Evolutionary conservation across 2,113 vertebrate genomes (phyloP).

Genomic region (Neomonachus schauinslandi): DNA sequence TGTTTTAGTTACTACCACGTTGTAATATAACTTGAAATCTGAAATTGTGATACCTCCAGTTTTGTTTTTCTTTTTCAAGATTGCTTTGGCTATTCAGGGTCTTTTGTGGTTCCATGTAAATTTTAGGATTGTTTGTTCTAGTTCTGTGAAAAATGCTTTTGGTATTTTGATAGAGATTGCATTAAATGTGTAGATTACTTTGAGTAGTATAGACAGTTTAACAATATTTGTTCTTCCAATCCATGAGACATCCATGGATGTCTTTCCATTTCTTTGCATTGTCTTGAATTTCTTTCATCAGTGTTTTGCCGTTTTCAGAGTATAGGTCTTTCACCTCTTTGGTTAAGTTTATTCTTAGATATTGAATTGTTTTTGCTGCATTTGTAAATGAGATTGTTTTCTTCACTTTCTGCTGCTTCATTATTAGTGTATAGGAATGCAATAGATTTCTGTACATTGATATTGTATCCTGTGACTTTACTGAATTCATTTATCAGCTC

Average conservation of each 20-base stretch:
- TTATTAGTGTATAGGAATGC: background rate
- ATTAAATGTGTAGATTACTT: background rate
- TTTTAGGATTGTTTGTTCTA: background rate
- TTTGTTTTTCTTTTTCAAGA: background rate
- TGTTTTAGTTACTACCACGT: background rate
- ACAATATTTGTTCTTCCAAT: background rate
- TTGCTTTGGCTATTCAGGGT: background rate
- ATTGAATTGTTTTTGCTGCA: background rate
- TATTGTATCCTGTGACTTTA: too few relatives aligned
- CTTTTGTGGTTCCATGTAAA: background rate
- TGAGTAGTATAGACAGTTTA: background rate
- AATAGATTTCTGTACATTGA: background rate
- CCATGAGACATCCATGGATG: background rate
- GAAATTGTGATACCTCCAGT: background rate
- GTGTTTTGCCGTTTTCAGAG: background rate
- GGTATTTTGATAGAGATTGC: background rate
- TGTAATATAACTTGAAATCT: background rate
- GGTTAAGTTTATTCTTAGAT: background rate
- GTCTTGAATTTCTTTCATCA: background rate
- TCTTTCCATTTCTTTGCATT: background rate
- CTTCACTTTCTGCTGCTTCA: background rate
- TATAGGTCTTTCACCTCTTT: background rate
- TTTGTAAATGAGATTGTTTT: background rate
- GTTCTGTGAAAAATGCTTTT: background rate
- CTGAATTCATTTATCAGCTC: too few relatives aligned